phyloP scores from a whole-genome alignment of 2,797 vertebrate genomes.

The Peromyscus eremicus region DNA sequence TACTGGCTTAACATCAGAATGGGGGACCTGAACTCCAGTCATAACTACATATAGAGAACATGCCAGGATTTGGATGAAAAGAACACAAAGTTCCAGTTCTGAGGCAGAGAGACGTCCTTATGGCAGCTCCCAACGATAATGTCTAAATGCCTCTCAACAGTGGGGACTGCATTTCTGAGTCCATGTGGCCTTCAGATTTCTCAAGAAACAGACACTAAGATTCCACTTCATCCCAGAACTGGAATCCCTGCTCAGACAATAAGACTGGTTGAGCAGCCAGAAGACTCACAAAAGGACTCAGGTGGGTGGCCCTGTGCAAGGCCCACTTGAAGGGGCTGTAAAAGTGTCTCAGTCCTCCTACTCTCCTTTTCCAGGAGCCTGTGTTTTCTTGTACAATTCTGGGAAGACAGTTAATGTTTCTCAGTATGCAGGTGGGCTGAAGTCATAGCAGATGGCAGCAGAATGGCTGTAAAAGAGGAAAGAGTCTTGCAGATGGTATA shows the following conservation, averaged over 20 bases:
- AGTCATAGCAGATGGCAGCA: constrained; percentile 88
- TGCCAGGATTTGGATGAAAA: background rate
- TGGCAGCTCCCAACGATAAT: constrained; percentile 20
- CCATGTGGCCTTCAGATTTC: constrained; percentile 14
- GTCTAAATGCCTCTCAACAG: constrained; percentile 43
- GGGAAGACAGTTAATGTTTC: constrained; percentile 84
- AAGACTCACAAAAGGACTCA: background rate
- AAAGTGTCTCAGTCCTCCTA: constrained; percentile 56
- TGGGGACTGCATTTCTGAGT: background rate
- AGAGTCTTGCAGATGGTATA: constrained; percentile 87
- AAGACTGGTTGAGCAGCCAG: background rate
- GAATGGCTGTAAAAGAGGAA: constrained; percentile 85
- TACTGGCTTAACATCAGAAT: constrained; percentile 15
- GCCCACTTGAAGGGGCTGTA: constrained; percentile 34
- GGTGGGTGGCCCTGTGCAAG: background rate
- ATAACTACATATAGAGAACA: constrained; percentile 9
- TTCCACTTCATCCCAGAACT: background rate
- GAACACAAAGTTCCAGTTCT: background rate
- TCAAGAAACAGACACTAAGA: constrained; percentile 46
- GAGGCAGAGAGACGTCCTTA: constrained; percentile 46
- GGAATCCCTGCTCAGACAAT: background rate
- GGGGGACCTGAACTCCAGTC: background rate
- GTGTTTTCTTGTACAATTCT: constrained; percentile 82
- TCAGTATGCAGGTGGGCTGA: constrained; percentile 88
- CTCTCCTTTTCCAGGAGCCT: background rate